Evolutionary conservation across 2,797 vertebrate species (phyloP).

Genomic region (Darevskia mixta): DNA sequence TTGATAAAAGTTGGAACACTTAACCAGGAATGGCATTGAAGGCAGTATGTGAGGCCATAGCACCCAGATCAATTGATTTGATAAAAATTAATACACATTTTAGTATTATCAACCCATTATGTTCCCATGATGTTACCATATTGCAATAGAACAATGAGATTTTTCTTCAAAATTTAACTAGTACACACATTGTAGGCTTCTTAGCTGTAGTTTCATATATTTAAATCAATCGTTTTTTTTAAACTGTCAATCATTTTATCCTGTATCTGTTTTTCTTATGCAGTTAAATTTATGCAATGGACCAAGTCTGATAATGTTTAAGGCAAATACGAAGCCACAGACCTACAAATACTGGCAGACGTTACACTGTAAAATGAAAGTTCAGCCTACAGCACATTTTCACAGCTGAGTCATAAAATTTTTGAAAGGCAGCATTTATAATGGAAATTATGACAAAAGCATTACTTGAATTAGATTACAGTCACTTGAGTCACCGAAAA

Average conservation of each 20-base stretch:
- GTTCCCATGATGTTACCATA: not conserved
- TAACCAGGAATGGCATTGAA: not conserved
- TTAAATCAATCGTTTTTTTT: not conserved
- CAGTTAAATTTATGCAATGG: not conserved
- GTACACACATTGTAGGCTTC: not conserved
- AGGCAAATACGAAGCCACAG: conserved; percentile 5
- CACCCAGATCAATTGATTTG: not conserved
- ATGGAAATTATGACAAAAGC: conserved; percentile 28
- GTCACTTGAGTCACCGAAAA: conserved; percentile 48
- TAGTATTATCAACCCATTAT: not conserved
- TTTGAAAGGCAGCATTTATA: conserved; percentile 45
- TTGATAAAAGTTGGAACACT: not conserved
- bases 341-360: not conserved
- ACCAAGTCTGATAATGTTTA: conserved; percentile 24
- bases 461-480: conserved; percentile 43
- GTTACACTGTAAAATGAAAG: not conserved
- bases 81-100: not conserved
- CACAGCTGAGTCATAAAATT: conserved; percentile 31
- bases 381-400: conserved; percentile 26
- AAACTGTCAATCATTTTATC: not conserved
- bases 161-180: not conserved
- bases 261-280: not conserved
- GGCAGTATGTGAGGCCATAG: not conserved
- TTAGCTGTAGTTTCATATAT: not conserved
- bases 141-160: not conserved